Evolutionary conservation across 2,888 invertebrate species (phyloP).

Genomic region (Conchocele bisecta): DNA sequence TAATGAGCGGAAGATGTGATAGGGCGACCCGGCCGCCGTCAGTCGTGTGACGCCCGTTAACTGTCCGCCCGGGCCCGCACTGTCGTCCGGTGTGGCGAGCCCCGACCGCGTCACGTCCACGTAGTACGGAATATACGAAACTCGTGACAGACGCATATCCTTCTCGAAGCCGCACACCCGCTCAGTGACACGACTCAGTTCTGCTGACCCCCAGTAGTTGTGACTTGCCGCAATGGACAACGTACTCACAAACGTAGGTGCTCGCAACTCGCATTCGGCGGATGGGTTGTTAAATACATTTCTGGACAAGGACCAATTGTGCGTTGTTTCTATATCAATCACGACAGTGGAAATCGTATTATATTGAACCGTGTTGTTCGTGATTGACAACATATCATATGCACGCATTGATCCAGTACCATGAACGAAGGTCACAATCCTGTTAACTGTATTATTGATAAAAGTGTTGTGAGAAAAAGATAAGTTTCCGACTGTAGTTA

Average conservation of each 20-base stretch:
- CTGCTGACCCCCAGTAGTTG: constrained; percentile 29
- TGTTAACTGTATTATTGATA: background rate
- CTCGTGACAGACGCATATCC: constrained; percentile 24
- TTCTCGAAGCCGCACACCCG: constrained; percentile 45
- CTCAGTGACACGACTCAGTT: background rate
- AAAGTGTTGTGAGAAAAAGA: background rate
- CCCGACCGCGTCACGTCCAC: background rate
- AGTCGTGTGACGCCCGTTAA: background rate
- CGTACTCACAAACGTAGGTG: background rate
- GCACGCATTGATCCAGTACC: too few species aligned
- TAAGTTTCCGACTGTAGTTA: background rate
- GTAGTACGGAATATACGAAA: constrained; percentile 31
- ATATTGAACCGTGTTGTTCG: too few species aligned
- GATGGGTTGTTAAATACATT: constrained; percentile 6
- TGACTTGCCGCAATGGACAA: constrained; percentile 2
- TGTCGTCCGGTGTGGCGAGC: background rate
- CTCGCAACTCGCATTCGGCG: constrained; percentile 1
- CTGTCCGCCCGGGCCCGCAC: constrained; percentile 1
- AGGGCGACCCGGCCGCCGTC: background rate
- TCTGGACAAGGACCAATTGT: background rate
- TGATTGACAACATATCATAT: too few species aligned
- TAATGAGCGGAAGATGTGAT: background rate
- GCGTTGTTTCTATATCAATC: too few species aligned
- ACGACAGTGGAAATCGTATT: too few species aligned
- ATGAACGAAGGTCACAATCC: too few species aligned